Conservation (phyloP, 1,140 invertebrate genomes). For the Dreissena polymorpha region DNA sequence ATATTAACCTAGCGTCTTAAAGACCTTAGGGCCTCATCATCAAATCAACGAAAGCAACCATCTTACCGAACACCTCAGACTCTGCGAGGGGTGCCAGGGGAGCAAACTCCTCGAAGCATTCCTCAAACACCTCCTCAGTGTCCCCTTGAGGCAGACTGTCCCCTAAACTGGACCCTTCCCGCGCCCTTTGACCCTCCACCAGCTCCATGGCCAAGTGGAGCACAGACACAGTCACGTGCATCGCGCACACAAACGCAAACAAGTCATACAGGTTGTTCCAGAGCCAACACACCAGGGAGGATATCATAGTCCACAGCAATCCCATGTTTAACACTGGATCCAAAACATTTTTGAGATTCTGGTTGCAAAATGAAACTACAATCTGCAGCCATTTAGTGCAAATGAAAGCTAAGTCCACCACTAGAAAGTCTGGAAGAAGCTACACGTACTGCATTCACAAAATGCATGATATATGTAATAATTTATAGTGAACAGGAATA, state of each 20-base stretch:
- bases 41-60: neutral
- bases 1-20: no score
- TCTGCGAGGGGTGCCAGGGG: conserved; percentile 21
- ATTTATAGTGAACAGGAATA: no score
- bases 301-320: conserved; percentile 17
- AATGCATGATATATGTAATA: no score
- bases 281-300: conserved; percentile 33
- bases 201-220: conserved; percentile 18
- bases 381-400: no score
- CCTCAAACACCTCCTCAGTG: conserved; percentile 51
- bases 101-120: conserved; percentile 36
- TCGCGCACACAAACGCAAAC: conserved; percentile 52
- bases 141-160: neutral
- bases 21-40: no score
- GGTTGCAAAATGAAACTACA: neutral
- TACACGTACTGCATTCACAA: no score
- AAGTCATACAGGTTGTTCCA: conserved; percentile 50
- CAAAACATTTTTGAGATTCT: neutral
- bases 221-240: conserved; percentile 41
- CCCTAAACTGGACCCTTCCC: neutral
- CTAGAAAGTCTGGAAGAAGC: no score
- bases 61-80: conserved; percentile 45
- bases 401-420: no score
- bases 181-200: conserved; percentile 4
- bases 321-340: conserved; percentile 10